Conservation (phyloP, 2,797 vertebrate genomes). For the Spheniscus humboldti region DNA sequence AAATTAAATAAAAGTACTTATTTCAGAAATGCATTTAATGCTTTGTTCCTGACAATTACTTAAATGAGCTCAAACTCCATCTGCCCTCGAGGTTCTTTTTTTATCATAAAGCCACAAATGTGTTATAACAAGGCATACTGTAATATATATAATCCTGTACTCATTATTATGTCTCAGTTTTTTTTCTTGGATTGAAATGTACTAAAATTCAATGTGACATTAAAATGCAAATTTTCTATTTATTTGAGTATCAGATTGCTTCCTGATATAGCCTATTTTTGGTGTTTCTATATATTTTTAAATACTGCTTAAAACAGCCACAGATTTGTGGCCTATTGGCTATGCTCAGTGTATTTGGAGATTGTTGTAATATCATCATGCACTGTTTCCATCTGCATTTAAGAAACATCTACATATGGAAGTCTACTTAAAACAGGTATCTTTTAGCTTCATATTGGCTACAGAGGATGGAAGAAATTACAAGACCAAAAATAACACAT, state of each 20-base stretch:
- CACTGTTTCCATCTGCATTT: conserved; percentile 38
- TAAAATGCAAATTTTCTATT: conserved; percentile 94
- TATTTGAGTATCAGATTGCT: conserved; percentile 74
- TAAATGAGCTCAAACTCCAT: conserved; percentile 83
- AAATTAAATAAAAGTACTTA: conserved; percentile 75
- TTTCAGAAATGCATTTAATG: conserved; percentile 78
- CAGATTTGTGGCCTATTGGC: conserved; percentile 40
- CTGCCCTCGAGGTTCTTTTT: conserved; percentile 82
- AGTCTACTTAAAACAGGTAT: conserved; percentile 28
- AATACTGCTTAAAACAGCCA: conserved; percentile 16
- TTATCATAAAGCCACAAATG: conserved; percentile 85
- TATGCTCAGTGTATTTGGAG: conserved; percentile 23
- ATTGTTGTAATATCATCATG: conserved; percentile 6
- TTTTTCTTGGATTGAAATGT: conserved; percentile 89
- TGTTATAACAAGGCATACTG: conserved; percentile 93
- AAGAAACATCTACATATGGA: conserved; percentile 29
- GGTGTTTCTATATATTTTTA: conserved; percentile 30
- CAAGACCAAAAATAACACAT: conserved; percentile 16
- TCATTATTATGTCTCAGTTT: conserved; percentile 87
- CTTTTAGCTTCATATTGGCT: conserved; percentile 35
- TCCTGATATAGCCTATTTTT: conserved; percentile 42
- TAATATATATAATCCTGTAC: conserved; percentile 92
- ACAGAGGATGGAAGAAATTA: conserved; percentile 22
- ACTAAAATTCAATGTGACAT: conserved; percentile 92
- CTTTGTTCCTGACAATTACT: conserved; percentile 84